Conservation (phyloP, 2,797 vertebrate genomes). For the Heliangelus exortis region DNA sequence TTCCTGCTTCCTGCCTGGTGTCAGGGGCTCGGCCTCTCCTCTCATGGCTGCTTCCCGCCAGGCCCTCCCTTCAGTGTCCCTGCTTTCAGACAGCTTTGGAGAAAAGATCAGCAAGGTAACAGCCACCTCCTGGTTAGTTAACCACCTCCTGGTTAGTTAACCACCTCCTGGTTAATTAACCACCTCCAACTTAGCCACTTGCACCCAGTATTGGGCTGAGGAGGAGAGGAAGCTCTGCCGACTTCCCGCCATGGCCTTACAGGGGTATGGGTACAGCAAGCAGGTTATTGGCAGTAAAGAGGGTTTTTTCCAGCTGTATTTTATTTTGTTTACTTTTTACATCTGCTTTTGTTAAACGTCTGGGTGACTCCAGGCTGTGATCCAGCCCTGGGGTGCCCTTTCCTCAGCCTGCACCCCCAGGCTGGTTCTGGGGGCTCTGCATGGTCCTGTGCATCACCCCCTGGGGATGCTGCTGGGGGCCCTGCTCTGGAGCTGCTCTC, state of each 20-base stretch:
- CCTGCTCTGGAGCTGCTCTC: too few relatives aligned
- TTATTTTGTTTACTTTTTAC: not conserved
- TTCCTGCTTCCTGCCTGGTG: not conserved
- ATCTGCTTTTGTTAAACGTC: not conserved
- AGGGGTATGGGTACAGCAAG: not conserved
- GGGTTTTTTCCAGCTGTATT: not conserved
- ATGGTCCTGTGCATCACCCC: fast-evolving
- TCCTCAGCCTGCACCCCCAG: not conserved
- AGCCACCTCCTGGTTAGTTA: not conserved
- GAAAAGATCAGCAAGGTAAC: not conserved
- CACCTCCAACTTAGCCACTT: not conserved
- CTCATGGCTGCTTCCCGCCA: too few relatives aligned
- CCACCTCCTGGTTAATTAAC: too few relatives aligned
- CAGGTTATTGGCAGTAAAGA: not conserved
- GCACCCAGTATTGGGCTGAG: not conserved
- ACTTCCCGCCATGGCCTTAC: fast-evolving
- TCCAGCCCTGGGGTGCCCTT: not conserved
- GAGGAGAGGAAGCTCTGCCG: not conserved
- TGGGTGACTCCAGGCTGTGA: fast-evolving
- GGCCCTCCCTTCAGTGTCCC: fast-evolving
- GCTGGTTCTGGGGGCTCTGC: not conserved
- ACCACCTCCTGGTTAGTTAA: not conserved
- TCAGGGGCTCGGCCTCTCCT: not conserved
- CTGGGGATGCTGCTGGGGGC: not conserved
- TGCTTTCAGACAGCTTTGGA: fast-evolving